Conservation (phyloP, 2,113 vertebrate species). For the Naja naja region DNA sequence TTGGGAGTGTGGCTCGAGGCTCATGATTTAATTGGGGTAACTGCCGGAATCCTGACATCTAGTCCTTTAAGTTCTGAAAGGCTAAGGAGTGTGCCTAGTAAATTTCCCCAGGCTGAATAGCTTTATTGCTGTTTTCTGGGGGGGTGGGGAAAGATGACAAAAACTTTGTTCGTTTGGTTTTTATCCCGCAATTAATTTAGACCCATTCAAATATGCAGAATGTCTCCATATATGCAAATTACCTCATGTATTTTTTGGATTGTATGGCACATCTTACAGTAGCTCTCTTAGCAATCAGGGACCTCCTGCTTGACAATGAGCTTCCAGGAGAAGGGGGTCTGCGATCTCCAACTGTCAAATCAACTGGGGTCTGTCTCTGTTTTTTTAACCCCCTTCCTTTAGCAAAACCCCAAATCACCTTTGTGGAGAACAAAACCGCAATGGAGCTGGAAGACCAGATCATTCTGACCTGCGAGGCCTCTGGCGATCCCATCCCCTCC, state of each 20-base stretch:
- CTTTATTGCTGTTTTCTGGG: background rate
- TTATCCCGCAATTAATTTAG: background rate
- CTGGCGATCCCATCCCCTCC: constrained; percentile 91
- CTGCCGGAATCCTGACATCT: no score
- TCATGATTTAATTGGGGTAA: no score
- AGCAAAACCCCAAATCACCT: constrained; percentile 98
- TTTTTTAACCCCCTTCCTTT: constrained; percentile 12
- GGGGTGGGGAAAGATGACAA: background rate
- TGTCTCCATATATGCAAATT: background rate
- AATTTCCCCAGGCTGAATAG: background rate
- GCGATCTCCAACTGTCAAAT: background rate
- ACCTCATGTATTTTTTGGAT: background rate
- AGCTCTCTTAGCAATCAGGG: background rate
- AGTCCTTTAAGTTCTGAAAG: background rate
- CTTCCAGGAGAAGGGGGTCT: background rate
- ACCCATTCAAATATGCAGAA: background rate
- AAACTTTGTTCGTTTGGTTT: background rate
- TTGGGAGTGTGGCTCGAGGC: no score
- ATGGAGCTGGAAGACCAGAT: constrained; percentile 94
- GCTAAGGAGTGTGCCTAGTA: background rate
- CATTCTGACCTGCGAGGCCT: constrained; percentile 93
- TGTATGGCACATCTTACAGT: no score
- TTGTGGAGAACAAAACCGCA: constrained; percentile 88
- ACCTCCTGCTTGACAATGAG: background rate
- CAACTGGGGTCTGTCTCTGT: background rate